Base-by-base conservation (phyloP, 2,888 invertebrate species). In the Myopa testacea region DNA sequence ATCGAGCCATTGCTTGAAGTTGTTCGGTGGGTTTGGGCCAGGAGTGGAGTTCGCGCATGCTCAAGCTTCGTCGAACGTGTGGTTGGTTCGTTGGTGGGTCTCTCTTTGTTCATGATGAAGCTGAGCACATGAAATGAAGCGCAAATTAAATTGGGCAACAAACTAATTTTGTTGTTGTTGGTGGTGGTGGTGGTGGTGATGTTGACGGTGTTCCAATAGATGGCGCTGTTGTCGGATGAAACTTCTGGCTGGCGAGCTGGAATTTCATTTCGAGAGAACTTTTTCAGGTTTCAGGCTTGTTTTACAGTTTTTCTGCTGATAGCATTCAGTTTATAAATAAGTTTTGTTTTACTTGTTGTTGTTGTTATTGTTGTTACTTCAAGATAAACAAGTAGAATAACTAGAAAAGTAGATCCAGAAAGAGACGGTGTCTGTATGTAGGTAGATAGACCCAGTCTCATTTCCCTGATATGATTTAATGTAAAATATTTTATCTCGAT, bases 211-310 rank as follows among this genome's bases (percentile, higher is more conserved):
- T 65, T 8, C 37, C 40, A n/a, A 67, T 38, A 16, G 45, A 4
- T 8, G 40, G 7, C 37, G 65, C 16, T 65, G 65, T 37, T 65
- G 65, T 38, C 37, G 65, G 65, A 65, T 26, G 65, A 65, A 14
- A 34, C 45, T 45, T 45, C 45, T 45, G 45, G 45, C 45, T 8
- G 45, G 6, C 45, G 45, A 45, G 10, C 45, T 45, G 45, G 45
- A 45, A 45, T 8, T 45, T 45, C 45, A 45, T 45, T 10, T 45
- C 45, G 10, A 10, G 10, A 3, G 45, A 45, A 10, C 6, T 6
- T 10, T 10, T 6, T 6, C 7, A 45, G 3, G 26, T 50, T 40
- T n/a, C n/a, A n/a, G n/a, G n/a, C 45, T 50, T 19, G n/a, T 68
- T 50, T n/a, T 19, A 7, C 68, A 38, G 16, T 68, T 12, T 38